Base-by-base conservation (phyloP, 2,113 vertebrate genomes). In the Corynorhinus townsendii region DNA sequence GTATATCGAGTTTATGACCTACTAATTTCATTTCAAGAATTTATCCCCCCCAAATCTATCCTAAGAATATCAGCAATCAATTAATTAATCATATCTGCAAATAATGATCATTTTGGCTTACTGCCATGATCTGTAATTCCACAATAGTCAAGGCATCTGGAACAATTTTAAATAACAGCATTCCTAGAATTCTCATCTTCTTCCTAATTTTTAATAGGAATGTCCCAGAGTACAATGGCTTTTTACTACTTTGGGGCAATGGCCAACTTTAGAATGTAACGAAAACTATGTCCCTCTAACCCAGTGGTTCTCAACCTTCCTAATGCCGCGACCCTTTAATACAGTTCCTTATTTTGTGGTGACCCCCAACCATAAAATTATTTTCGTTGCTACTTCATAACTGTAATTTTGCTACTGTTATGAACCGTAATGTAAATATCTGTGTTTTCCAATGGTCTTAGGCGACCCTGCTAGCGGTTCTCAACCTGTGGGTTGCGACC, bases 111-210 rank as follows among this genome's bases (percentile, higher is more conserved):
- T 56, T 77, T 75, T 85, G 81, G 49, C 30, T 82, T 43, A 54
- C 33, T 86, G 93, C 43, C 33, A 64, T 62, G 30, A 80, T 52
- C 40, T 77, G 2, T 20, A 83, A 89, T 24, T 97, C 77, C 59
- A 30, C 35, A 69, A 43, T 20, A 26, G 49, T 77, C 45, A 28
- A 75, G 47, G 66, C 52, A 80, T 84, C 81, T 89, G 88, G 10
- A 94, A 87, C 1, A 68, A 81, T 80, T 54, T 90, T 40, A 89
- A 87, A 24, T 73, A 90, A 94, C 11, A 77, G 35, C 35, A 69
- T 72, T 93, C 64, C 69, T 68, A 92, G 76, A 82, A 94, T 69
- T 38, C 35, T 54, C 92, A 87, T 47, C 54, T 85, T 94, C 80
- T 83, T 86, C 72, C 20, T 20, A 66, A 84, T 40, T 72, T 91